A percentile compares a stretch with the other conserved stretches of the same genome.
Evolutionary conservation across 2,888 invertebrate species (phyloP).

Genomic region (Hemaris fuciformis): DNA sequence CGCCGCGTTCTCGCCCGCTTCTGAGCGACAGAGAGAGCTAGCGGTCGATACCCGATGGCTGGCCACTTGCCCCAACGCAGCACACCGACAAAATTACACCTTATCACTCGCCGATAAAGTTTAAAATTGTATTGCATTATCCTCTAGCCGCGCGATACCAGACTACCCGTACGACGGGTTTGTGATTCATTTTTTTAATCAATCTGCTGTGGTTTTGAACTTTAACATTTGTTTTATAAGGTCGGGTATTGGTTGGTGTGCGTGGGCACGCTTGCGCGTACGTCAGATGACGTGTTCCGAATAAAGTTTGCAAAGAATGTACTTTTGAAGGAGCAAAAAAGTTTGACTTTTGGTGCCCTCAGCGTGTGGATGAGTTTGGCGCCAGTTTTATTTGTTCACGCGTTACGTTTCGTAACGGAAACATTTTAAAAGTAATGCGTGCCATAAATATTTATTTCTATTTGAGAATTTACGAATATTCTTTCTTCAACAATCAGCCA

Average conservation of each 20-base stretch:
- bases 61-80: slow-evolving; percentile 22
- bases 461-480: no score
- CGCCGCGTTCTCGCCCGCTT: slow-evolving; percentile 43
- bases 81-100: slow-evolving; percentile 17
- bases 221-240: not conserved
- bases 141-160: no score
- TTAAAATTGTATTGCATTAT: not conserved
- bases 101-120: slow-evolving; percentile 13
- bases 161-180: slow-evolving; percentile 17
- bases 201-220: slow-evolving; percentile 2
- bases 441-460: no score
- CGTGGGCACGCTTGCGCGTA: not conserved
- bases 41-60: slow-evolving; percentile 52
- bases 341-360: slow-evolving; percentile 1
- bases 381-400: no score
- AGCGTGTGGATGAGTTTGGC: not conserved
- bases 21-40: slow-evolving; percentile 40
- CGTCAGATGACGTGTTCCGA: slow-evolving; percentile 3
- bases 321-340: not conserved
- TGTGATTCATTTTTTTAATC: slow-evolving; percentile 16
- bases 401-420: no score
- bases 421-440: no score
- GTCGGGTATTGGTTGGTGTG: not conserved
- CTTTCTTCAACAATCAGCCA: no score
- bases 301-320: slow-evolving; percentile 6